Evolutionary conservation across 1,140 invertebrate species (phyloP), one percentile per base, ranked within the genome.

Genomic region (Nasonia longicornis): DNA sequence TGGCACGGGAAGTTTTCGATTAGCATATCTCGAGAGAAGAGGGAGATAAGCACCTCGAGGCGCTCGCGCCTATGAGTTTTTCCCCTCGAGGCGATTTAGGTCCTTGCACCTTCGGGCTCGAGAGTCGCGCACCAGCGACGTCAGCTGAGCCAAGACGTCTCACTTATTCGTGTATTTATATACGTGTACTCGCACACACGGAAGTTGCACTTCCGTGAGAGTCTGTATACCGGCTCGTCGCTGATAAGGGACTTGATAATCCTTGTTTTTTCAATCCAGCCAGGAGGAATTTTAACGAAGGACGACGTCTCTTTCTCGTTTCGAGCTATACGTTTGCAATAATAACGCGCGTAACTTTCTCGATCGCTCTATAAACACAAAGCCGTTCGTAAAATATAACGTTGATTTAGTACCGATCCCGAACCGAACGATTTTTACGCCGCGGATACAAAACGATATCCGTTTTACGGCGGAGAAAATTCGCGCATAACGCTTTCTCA

Each of bases 1-100:
- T 58, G 52, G 52, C 52, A 52, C 66, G 77, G 42, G 29, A 78
- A 78, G 67, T 45, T 79, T 29, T 22, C 48, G 31, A 79, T 79
- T 79, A 71, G 66, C 67, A 58, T 71, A 71, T 71, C 67, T 64
- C 52, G 74, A 66, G 45, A 16, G 12, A 22, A 6, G 22, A 14
- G 10, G 22, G 6, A 16, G 72, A 74, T 74, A 63, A 64, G 29
- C 3, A 26, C 22, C 63, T 48, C 52, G 20, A 58, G 52, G 52
- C 20, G 52, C 6, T 58, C 52, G 16, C n/a, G 16, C 0, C 2
- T 58, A 58, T 58, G 52, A 58, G 6, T 64, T 75, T 38, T 63
- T 26, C 26, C 35, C 22, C 52, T 38, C 29, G 20, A n/a, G 42
- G 52, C 52, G 52, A 58, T 58, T 58, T 58, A 58, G 52, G 52